Evolutionary conservation across 2,888 invertebrate genomes (phyloP), one percentile per base, ranked within the genome.

Genomic region (Choreutis nemorana): DNA sequence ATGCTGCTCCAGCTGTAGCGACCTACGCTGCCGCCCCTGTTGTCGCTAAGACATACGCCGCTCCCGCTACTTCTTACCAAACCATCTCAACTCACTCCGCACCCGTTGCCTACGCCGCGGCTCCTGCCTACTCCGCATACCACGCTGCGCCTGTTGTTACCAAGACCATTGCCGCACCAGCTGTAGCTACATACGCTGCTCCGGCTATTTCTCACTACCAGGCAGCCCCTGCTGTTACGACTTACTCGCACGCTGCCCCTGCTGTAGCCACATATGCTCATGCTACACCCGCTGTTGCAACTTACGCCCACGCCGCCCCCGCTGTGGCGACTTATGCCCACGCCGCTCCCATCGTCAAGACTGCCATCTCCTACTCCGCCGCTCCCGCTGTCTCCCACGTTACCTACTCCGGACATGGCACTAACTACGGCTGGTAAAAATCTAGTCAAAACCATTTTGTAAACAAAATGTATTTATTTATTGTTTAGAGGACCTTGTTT

Each of bases 361-460:
- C 57, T 14, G 64, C 67, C 35, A 53, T 82, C 28, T 47, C 68
- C 29, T 79, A 81, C 52, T 70, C 73, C 22, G 82, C 85, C 22
- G 83, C 84, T 23, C 81, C 83, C 28, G 78, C 80, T 32, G 85
- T 85, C 12, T 83, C 87, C 28, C 81, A 81, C 50, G 82, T 84
- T 42, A 67, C 81, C 38, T 87, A 86, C 73, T 65, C 82, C 35
- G 85, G 86, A 31, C 70, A 83, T 26, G 87, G 70, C 32, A 49
- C 61, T 2, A 62, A 54, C 51, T 59, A 62, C 34, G 56, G 50
- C 33, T 66, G 54, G 48, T 64, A 51, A 58, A 37, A 28, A 15
- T 16, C 10, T 14, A 26, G n/a, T n/a, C 14, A 8, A 15, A 26
- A 26, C 5, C 13, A 23, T 11, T n/a, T 26, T 8, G 25, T 25